Percentiles rank a stretch among this genome's conserved stretches.
Evolutionary conservation across 2,113 vertebrate species (phyloP).

Genomic region (Ramphastos sulfuratus): DNA sequence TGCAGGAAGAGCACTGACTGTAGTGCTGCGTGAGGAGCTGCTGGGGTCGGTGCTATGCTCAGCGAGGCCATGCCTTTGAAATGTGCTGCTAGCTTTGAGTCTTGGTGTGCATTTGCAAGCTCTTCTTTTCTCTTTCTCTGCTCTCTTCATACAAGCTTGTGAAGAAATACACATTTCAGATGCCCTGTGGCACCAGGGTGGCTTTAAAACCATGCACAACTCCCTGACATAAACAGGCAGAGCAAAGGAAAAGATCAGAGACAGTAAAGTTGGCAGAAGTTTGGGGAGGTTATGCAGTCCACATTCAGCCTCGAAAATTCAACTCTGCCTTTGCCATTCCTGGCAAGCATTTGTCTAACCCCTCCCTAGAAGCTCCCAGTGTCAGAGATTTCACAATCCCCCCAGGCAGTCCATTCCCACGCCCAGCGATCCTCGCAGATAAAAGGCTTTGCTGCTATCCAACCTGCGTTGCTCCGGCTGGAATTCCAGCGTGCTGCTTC

Average conservation of each 20-base stretch:
- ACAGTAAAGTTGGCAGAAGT: neutral
- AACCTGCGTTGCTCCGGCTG: neutral
- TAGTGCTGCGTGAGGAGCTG: neutral
- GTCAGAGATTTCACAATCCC: constrained; percentile 1
- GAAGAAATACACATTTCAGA: neutral
- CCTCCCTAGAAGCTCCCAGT: neutral
- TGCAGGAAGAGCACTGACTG: neutral
- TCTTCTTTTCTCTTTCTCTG: neutral
- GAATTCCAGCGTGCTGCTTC: neutral
- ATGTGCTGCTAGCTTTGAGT: neutral
- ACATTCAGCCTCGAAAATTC: neutral
- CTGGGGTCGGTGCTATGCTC: neutral
- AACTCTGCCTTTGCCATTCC: neutral
- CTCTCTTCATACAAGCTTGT: neutral
- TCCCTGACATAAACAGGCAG: neutral
- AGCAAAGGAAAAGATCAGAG: neutral
- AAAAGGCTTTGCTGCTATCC: constrained; percentile 4
- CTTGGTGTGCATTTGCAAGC: neutral
- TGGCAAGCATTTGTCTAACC: neutral
- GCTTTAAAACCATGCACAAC: neutral
- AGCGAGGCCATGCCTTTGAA: neutral
- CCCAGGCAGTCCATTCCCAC: neutral
- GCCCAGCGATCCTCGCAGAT: neutral
- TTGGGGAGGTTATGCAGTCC: neutral
- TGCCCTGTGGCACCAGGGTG: neutral